Base-by-base conservation (phyloP, 2,797 vertebrate species). In the Nothura maculosa region DNA sequence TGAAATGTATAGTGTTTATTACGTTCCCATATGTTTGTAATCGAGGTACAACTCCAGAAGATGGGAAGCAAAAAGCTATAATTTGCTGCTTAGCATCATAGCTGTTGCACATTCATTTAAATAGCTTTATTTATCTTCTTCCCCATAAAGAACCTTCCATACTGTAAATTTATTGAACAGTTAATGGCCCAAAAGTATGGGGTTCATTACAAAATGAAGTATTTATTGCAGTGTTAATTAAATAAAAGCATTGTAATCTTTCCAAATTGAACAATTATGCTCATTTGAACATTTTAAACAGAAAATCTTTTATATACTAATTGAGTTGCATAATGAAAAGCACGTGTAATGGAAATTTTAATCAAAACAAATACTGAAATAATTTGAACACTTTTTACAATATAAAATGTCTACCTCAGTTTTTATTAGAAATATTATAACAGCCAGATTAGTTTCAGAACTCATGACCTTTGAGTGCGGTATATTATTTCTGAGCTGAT, bases 211-310 rank as follows among this genome's bases (percentile, higher is more conserved):
- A 97, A 96, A 98, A 97, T 94, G 81, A 97, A 97, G 96, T 98
- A 98, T 98, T 98, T 98, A 98, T 98, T 98, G 97, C 97, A 95
- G 97, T 97, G 97, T 98, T 99, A 98, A 99, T 99, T 98, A 98
- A 98, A 97, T 98, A 97, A 97, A 98, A 98, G 97, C 97, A 98
- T 97, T 97, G 97, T 97, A 98, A 98, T 98, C 97, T 96, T 96
- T 98, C 98, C 98, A 99, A 98, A 98, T 98, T 98, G 98, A 98
- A 99, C 98, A 98, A 98, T 98, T 98, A 98, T 96, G 96, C 94
- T 97, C 98, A 98, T 98, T 98, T 98, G 98, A 98, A 98, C 98
- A 98, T 98, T 98, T 98, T 96, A 97, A 97, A 98, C 97, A 97
- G 97, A 98, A 98, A 98, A 97, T 98, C 98, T 98, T 98, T 97